phyloP scores from a whole-genome alignment of 2,113 vertebrate species.

The Nanorana parkeri region DNA sequence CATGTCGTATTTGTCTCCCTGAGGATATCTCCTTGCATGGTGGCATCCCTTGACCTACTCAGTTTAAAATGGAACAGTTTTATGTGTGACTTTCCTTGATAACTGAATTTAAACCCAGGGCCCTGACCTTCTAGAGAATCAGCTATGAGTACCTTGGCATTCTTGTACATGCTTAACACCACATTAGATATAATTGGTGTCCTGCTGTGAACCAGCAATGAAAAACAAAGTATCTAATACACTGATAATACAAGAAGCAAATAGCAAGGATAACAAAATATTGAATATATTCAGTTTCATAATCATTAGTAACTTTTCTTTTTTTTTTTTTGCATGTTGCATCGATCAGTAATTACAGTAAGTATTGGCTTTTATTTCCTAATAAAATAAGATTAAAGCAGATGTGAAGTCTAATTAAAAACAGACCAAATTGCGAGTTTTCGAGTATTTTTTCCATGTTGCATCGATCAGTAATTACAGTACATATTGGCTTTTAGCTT shows the following conservation, averaged over 20 bases:
- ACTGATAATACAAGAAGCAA: too few relatives aligned
- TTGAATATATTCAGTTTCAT: too few relatives aligned
- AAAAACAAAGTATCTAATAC: too few relatives aligned
- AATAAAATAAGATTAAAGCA: neutral
- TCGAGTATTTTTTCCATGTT: conserved; percentile 59
- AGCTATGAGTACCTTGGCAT: neutral
- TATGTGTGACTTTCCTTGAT: neutral
- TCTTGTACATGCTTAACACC: neutral
- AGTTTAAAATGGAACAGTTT: conserved; percentile 14
- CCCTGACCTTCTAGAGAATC: neutral
- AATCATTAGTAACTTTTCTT: neutral
- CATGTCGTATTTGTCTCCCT: conserved; percentile 12
- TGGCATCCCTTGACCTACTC: conserved; percentile 23
- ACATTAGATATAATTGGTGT: neutral
- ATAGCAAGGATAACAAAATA: too few relatives aligned
- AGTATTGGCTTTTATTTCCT: conserved; percentile 64
- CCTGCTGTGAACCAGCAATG: too few relatives aligned
- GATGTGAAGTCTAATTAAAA: too few relatives aligned
- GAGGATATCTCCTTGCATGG: conserved; percentile 11
- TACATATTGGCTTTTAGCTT: conserved; percentile 75
- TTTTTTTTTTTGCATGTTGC: conserved; percentile 61
- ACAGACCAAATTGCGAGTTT: too few relatives aligned
- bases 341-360: conserved; percentile 83
- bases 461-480: conserved; percentile 81
- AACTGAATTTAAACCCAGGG: neutral